Evolutionary conservation across 2,797 vertebrate species (phyloP), one percentile per base, ranked within the genome.

Genomic region (Tokudaia muenninki): DNA sequence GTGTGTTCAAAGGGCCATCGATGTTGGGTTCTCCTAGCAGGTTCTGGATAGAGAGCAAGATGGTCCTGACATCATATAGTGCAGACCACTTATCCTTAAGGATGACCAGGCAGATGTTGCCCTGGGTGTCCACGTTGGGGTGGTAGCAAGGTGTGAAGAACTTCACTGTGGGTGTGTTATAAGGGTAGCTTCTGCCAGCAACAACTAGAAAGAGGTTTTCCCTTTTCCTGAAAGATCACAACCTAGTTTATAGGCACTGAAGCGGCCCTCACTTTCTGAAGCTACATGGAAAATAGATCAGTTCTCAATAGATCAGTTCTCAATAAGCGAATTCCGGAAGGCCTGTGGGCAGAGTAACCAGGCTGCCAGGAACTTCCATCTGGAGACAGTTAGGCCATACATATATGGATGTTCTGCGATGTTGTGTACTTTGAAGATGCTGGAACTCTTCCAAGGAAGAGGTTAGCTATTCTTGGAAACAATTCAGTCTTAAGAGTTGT

Each of bases 401-500:
- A 16, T 24, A 34, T 22, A 67, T 14, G 83, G 19, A 31, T n/a
- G 37, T 19, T 67, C 34, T 72, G 65, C 41, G 50, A 70, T 26
- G 21, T 52, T 57, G 12, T 29, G 50, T 74, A 37, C 83, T 55
- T 37, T 19, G 86, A 87, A 57, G 34, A 19, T 29, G 5, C 4
- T 5, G n/a, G 47, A 72, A 70, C 47, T 72, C 31, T 50, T 86
- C 47, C 84, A 37, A 44, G 41, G 22, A 37, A 31, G 44, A 41
- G 12, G n/a, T 72, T 87, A 74, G 67, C n/a, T 72, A 11, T 55
- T 87, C 47, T n/a, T 29, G 22, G 65, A 87, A 86, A 37, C 47
- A 55, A 55, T 37, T 29, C n/a, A 87, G 0, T 74, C 70, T 75
- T 75, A 44, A 41, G 59, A 57, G n/a, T 31, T 98, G 98, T 99